Percentiles rank a stretch among this genome's conserved stretches.
These are phyloP conservation scores for Odontophorus gujanensis DNA, from an alignment of 2,113 vertebrate species.

Conservation along the genomic window DNA sequence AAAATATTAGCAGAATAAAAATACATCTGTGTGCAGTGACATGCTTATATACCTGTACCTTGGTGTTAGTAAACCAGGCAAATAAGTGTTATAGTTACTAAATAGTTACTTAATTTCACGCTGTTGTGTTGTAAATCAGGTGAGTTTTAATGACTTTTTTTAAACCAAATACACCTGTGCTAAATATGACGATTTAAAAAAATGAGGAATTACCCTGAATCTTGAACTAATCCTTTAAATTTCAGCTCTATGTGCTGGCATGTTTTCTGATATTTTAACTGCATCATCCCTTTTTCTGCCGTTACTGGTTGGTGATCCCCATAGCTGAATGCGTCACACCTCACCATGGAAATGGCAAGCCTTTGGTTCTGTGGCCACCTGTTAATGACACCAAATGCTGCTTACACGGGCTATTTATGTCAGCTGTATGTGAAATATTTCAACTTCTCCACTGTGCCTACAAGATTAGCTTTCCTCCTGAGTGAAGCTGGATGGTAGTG, in stretches of 20 bases:
- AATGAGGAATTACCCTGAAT: not conserved
- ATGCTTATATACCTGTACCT: not conserved
- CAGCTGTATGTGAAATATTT: constrained; percentile 28
- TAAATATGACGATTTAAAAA: not conserved
- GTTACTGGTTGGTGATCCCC: not conserved
- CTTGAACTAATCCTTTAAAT: not conserved
- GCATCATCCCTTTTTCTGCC: not conserved
- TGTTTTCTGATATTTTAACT: not conserved
- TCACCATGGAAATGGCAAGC: constrained; percentile 15
- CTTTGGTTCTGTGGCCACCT: constrained; percentile 28
- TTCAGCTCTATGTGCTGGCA: not conserved
- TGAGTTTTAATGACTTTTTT: not conserved
- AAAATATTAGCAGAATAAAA: not conserved
- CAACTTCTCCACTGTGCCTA: not conserved
- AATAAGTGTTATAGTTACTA: not conserved
- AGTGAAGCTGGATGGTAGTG: not conserved
- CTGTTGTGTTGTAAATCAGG: not conserved
- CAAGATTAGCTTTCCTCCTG: not conserved
- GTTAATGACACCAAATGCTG: constrained; percentile 45
- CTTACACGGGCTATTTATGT: constrained; percentile 51
- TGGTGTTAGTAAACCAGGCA: not conserved
- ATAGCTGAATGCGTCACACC: not conserved
- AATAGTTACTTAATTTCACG: not conserved
- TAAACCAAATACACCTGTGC: not conserved
- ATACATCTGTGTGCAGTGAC: not conserved